Conservation (phyloP, 2,113 vertebrate species). For the Ceyx cyanopectus region DNA sequence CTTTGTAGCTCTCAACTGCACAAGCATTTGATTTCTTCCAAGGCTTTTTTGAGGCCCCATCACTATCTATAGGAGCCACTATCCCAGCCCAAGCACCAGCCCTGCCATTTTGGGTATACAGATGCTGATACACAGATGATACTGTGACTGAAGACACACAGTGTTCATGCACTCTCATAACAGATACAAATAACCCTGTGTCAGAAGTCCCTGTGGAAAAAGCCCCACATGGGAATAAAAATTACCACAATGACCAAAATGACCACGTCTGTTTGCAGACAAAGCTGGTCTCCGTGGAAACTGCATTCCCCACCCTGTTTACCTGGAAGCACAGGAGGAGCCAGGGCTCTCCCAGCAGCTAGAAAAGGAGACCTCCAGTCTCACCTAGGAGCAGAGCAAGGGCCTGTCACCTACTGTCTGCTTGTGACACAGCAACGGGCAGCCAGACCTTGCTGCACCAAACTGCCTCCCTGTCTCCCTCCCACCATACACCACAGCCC, state of each 20-base stretch:
- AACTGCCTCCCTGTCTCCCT: background rate
- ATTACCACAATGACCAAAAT: background rate
- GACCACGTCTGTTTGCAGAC: background rate
- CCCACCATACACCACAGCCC: background rate
- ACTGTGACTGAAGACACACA: background rate
- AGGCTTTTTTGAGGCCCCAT: background rate
- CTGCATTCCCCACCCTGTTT: background rate
- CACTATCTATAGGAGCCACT: background rate
- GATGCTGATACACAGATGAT: too few species aligned
- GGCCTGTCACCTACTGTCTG: background rate
- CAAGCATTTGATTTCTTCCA: background rate
- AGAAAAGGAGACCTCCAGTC: background rate
- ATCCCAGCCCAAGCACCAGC: background rate
- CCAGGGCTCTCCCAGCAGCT: background rate
- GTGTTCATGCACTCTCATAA: background rate
- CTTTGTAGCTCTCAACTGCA: background rate
- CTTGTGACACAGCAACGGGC: background rate
- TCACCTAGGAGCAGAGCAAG: background rate
- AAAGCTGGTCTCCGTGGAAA: background rate
- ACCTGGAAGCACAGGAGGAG: background rate
- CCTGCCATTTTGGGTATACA: background rate
- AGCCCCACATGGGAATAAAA: background rate
- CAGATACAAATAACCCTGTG: background rate
- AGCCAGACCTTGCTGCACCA: background rate
- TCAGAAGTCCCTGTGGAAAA: background rate